Conservation (phyloP, 2,888 invertebrate species). For the Helobdella robusta region DNA sequence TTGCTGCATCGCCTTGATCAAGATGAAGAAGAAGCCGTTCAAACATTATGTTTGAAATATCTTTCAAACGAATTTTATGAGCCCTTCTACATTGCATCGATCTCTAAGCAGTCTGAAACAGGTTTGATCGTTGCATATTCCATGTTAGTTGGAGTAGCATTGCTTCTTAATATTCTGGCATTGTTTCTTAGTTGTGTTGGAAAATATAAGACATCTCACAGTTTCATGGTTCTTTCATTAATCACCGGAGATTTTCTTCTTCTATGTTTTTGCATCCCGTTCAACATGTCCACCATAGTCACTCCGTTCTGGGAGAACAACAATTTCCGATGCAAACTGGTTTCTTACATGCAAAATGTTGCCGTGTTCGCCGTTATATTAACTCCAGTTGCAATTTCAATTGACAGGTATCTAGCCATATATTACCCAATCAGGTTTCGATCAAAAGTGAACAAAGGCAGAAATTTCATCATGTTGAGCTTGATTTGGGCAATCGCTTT, state of each 20-base stretch:
- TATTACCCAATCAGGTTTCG: neutral
- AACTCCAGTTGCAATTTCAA: neutral
- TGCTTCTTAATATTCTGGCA: neutral
- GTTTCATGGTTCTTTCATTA: slow-evolving; percentile 5
- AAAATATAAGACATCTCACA: neutral
- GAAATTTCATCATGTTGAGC: neutral
- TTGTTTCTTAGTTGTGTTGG: neutral
- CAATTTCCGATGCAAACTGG: slow-evolving; percentile 5
- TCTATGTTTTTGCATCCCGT: neutral
- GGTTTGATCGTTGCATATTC: slow-evolving; percentile 1
- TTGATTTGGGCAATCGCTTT: slow-evolving; percentile 3
- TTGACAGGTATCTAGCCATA: slow-evolving; percentile 8
- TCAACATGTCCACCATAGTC: slow-evolving; percentile 4
- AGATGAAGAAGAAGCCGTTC: neutral
- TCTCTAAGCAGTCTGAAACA: neutral
- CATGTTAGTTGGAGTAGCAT: neutral
- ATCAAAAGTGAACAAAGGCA: neutral
- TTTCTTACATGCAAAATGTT: neutral
- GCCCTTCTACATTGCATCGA: neutral
- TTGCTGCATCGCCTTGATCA: neutral
- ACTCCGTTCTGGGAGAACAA: slow-evolving; percentile 4
- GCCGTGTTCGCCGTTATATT: slow-evolving; percentile 1
- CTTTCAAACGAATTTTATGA: neutral
- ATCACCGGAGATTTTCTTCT: neutral
- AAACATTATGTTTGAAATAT: neutral